Evolutionary conservation across 1,140 invertebrate species (phyloP).

Genomic region (Oncopeltus fasciatus): DNA sequence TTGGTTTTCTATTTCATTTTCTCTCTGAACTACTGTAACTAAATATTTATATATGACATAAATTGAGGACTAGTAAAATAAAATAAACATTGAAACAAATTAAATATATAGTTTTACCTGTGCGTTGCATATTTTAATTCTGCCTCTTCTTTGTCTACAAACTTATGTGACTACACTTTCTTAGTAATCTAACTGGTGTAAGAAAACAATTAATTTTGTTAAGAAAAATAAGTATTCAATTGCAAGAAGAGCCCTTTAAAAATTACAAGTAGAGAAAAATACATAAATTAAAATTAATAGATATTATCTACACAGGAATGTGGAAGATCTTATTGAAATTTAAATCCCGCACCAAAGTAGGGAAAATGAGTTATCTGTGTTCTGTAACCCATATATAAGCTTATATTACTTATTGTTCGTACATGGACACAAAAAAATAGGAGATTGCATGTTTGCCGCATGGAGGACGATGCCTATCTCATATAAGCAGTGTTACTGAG

Average conservation of each 20-base stretch:
- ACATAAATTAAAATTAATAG: no score
- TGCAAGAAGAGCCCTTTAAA: neutral
- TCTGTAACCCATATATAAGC: no score
- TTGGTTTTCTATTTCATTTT: neutral
- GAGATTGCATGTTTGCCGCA: no score
- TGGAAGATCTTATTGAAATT: no score
- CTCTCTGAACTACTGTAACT: neutral
- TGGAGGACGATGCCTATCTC: no score
- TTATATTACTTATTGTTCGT: no score
- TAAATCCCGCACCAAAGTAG: no score
- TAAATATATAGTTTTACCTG: conserved; percentile 14
- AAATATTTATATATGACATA: neutral
- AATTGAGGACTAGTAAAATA: conserved; percentile 12
- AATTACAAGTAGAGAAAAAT: no score
- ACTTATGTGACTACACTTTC: neutral
- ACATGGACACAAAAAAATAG: no score
- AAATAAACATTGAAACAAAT: conserved; percentile 1
- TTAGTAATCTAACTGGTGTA: conserved; percentile 1
- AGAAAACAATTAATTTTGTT: neutral
- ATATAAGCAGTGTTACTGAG: no score
- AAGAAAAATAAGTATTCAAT: neutral
- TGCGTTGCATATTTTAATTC: neutral
- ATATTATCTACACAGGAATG: no score
- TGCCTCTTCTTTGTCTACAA: neutral
- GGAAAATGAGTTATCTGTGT: no score